phyloP scores from a whole-genome alignment of 2,888 invertebrate genomes.

The Monopis laevigella region DNA sequence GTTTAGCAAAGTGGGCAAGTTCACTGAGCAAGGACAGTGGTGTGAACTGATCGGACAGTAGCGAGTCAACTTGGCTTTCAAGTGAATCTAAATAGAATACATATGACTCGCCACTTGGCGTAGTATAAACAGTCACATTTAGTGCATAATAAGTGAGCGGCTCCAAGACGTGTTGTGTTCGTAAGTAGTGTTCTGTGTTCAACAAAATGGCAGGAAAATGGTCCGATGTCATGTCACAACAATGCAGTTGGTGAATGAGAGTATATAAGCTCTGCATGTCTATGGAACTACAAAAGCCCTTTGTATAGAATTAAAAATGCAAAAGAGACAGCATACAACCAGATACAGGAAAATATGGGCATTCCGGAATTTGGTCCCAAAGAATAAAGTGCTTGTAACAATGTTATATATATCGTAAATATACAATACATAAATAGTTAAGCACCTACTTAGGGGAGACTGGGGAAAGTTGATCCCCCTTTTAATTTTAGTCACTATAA shows the following conservation, averaged over 20 bases:
- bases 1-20: no score
- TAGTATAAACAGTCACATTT: no score
- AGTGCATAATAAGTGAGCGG: no score
- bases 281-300: neutral
- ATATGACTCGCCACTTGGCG: no score
- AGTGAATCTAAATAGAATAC: no score
- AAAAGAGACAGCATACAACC: neutral
- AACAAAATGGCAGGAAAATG: no score
- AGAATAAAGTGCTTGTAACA: neutral
- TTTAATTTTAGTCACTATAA: neutral
- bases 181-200: no score
- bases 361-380: neutral
- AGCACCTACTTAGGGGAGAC: neutral
- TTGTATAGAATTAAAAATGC: neutral
- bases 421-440: neutral
- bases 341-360: neutral
- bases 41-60: no score
- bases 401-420: neutral
- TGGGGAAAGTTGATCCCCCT: neutral
- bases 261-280: neutral
- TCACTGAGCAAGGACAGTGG: no score
- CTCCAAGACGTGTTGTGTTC: no score
- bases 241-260: neutral
- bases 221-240: neutral
- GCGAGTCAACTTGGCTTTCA: no score